Conservation (phyloP, 2,888 invertebrate genomes). For the Drosophila emarginata region DNA sequence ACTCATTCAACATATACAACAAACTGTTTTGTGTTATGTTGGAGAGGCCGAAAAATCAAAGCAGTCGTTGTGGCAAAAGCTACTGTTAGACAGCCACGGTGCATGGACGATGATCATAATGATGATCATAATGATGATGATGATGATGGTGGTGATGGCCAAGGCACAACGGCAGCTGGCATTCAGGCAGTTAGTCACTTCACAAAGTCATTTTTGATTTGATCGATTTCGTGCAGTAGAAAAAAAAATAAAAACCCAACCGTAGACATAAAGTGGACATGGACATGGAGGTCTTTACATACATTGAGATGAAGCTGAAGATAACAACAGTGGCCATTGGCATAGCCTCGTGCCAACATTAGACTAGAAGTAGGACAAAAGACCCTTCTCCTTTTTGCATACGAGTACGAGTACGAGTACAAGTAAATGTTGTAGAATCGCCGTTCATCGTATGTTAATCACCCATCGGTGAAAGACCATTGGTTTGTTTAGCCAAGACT, state of each 20-base stretch:
- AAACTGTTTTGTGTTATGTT: slow-evolving; percentile 22
- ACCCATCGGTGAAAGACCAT: slow-evolving; percentile 41
- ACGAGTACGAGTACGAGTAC: background rate
- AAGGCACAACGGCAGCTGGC: slow-evolving; percentile 60
- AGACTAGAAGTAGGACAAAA: slow-evolving; percentile 63
- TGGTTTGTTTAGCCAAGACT: too few species aligned
- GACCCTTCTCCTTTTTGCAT: slow-evolving; percentile 66
- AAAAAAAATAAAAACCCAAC: slow-evolving; percentile 17
- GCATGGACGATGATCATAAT: slow-evolving; percentile 12
- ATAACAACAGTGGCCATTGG: slow-evolving; percentile 24
- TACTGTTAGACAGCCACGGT: slow-evolving; percentile 65
- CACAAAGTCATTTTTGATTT: slow-evolving; percentile 79
- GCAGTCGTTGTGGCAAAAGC: slow-evolving; percentile 53
- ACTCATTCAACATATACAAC: slow-evolving; percentile 55
- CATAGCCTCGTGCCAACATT: slow-evolving; percentile 38
- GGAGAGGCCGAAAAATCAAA: slow-evolving; percentile 57
- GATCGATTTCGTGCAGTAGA: slow-evolving; percentile 78
- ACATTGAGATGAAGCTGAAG: slow-evolving; percentile 20
- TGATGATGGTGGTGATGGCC: slow-evolving; percentile 14
- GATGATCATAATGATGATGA: slow-evolving; percentile 2
- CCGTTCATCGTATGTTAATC: slow-evolving; percentile 62
- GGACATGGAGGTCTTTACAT: slow-evolving; percentile 9
- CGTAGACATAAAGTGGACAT: slow-evolving; percentile 25
- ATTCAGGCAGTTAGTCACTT: slow-evolving; percentile 75
- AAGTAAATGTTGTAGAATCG: background rate